Percentiles rank a stretch among this genome's conserved stretches.
phyloP scores from a whole-genome alignment of 1,140 invertebrate species.

The Aphidius ervi region DNA sequence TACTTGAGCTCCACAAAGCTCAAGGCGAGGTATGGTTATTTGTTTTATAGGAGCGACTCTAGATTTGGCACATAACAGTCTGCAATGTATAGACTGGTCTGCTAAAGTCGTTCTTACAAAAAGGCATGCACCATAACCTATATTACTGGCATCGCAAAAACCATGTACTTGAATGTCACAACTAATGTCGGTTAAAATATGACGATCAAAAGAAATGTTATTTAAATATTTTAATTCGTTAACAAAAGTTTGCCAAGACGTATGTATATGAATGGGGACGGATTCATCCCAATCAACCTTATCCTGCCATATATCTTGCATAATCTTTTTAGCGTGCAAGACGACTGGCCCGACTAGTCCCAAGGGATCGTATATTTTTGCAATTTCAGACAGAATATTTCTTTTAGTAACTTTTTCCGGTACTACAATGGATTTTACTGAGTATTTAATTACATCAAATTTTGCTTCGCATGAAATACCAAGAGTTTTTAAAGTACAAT shows the following conservation, averaged over 20 bases:
- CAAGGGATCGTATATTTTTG: constrained; percentile 36
- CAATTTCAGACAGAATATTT: constrained; percentile 30
- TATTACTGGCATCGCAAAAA: constrained; percentile 6
- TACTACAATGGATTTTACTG: constrained; percentile 28
- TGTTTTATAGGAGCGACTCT: constrained; percentile 2
- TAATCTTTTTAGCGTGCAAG: constrained; percentile 31
- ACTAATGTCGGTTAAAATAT: not conserved
- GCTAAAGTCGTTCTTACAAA: not conserved
- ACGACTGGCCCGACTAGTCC: constrained; percentile 38
- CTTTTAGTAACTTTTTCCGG: constrained; percentile 19
- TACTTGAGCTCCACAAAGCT: constrained; percentile 6
- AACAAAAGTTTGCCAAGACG: constrained; percentile 23
- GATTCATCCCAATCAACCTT: constrained; percentile 36
- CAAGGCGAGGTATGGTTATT: constrained; percentile 2
- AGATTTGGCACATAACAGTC: constrained; percentile 3
- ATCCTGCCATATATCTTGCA: constrained; percentile 33
- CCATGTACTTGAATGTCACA: constrained; percentile 1
- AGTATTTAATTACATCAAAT: constrained; percentile 23
- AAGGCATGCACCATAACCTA: constrained; percentile 4
- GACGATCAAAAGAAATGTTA: constrained; percentile 12
- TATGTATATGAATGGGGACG: constrained; percentile 16
- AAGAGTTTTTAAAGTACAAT: constrained; percentile 29
- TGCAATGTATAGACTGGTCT: not conserved
- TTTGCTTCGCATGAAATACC: constrained; percentile 36
- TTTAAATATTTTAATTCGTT: not conserved